Conservation (phyloP, 2,888 invertebrate species). For the Yponomeuta sedellus region DNA sequence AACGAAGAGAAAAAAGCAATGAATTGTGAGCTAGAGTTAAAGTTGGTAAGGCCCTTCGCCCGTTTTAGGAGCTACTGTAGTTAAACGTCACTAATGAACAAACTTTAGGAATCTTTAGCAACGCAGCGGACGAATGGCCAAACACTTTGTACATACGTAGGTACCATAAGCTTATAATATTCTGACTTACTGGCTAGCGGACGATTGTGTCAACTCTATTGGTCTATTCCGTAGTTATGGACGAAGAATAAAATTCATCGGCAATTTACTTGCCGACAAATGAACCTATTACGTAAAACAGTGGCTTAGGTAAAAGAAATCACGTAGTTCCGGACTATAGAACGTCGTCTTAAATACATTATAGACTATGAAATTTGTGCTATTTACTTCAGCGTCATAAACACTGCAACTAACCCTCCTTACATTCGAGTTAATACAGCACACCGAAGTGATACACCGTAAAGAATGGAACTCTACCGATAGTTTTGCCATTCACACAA, state of each 20-base stretch:
- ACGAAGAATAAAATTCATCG: constrained; percentile 27
- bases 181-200: constrained; percentile 10
- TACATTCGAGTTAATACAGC: not conserved
- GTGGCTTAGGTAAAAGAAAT: too few species aligned
- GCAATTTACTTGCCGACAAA: too few species aligned
- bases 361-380: not conserved
- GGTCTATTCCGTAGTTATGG: constrained; percentile 42
- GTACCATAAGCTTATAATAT: constrained; percentile 10
- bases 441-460: not conserved
- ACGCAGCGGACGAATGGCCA: too few species aligned
- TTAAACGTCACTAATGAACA: too few species aligned
- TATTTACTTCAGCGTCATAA: not conserved
- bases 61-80: too few species aligned
- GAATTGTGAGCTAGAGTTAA: not conserved
- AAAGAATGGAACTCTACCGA: too few species aligned
- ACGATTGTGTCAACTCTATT: constrained; percentile 45
- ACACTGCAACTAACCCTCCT: not conserved
- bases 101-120: too few species aligned
- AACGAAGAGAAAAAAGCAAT: not conserved
- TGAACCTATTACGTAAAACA: too few species aligned
- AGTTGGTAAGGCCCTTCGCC: too few species aligned
- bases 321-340: constrained; percentile 16
- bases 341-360: constrained; percentile 9
- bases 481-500: too few species aligned
- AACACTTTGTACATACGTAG: too few species aligned